Evolutionary conservation across 2,888 invertebrate genomes (phyloP).

Genomic region (Vannuccia rotundouncinata): DNA sequence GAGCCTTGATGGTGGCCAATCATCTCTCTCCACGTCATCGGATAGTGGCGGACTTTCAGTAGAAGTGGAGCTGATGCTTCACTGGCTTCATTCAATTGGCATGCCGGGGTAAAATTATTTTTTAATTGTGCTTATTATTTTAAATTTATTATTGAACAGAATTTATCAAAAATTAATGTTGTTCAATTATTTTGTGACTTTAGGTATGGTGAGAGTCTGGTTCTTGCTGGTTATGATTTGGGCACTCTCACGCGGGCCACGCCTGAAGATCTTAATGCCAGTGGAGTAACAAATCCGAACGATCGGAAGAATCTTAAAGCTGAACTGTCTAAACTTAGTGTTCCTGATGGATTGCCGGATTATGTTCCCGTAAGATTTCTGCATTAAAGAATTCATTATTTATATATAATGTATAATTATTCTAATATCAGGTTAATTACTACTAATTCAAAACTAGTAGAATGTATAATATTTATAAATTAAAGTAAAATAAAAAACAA

Average conservation of each 20-base stretch:
- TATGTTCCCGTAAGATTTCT: slow-evolving; percentile 2
- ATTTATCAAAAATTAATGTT: no score
- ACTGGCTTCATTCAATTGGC: no score
- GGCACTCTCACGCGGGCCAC: slow-evolving; percentile 25
- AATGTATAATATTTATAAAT: no score
- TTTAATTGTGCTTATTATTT: background rate
- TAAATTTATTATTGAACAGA: background rate
- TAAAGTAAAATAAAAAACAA: no score
- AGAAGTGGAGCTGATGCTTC: no score
- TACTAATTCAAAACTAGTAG: no score
- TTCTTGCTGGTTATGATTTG: slow-evolving; percentile 29
- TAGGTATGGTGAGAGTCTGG: background rate
- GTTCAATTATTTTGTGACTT: no score
- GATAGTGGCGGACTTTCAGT: no score
- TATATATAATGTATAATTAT: background rate
- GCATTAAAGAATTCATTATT: background rate
- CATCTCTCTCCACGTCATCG: no score
- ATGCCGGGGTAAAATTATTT: no score
- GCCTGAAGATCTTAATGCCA: slow-evolving; percentile 31
- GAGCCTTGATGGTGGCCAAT: no score
- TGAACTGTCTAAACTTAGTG: background rate
- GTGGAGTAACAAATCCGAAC: slow-evolving; percentile 32
- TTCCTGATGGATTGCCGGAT: slow-evolving; percentile 28
- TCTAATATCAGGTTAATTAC: background rate
- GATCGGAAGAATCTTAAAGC: slow-evolving; percentile 25